Base-by-base conservation (phyloP, 2,797 vertebrate species). In the Clamator glandarius region DNA sequence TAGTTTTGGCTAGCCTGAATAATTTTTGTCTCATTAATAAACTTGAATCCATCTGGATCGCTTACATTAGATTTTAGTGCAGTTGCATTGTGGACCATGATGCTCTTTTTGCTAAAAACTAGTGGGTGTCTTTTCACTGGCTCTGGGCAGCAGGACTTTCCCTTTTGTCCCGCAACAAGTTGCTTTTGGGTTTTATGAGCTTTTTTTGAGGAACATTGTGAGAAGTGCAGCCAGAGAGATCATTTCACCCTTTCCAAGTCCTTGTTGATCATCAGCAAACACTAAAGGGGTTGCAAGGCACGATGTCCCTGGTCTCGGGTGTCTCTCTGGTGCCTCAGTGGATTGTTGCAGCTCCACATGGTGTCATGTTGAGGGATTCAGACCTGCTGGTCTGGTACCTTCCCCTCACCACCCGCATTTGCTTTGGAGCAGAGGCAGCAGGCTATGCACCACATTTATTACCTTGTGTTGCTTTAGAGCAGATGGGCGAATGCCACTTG, bases 11-110 rank as follows among this genome's bases (percentile, higher is more conserved):
- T 89, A 77, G 72, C 92, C 75, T 82, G 89, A 89, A 90, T 93
- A 83, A 93, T 95, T 92, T 86, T 74, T 84, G 48, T 55, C 87
- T 94, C 91, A 63, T 89, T 94, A 95, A 93, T 85, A 84, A 82
- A 52, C 55, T 42, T 36, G 67, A 89, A 9, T 44, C 78, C 55
- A 89, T 84, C 55, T 77, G 50, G 44, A 79, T 70, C 44, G 29
- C 78, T 89, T 79, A 5, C 18, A 7, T 44, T 52, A 57, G 54
- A 66, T 79, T 84, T 82, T 24, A 90, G 59, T 50, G 44, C 57
- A 63, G 87, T 15, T 41, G 21, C 42, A 48, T 84, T 1, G 0
- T 5, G 10, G 15, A 21, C 39, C 24, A 14, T n/a, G 21, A 69
- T 81, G 19, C 12, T 78, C 6, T 25, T 42, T 46, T 72, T 66